Base-by-base conservation (phyloP, 1,140 invertebrate species). In the Stegodyphus dumicola region DNA sequence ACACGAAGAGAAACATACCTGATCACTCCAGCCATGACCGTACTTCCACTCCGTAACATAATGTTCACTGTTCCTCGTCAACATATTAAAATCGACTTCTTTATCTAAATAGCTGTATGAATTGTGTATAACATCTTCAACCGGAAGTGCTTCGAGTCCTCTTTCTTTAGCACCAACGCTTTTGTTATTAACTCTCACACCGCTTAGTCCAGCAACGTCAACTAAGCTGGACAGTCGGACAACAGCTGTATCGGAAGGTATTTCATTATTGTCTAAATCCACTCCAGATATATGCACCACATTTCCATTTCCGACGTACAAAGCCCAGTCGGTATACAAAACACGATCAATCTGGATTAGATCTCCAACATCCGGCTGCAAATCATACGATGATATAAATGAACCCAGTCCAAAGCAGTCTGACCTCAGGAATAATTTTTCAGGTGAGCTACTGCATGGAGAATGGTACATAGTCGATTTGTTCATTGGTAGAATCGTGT, bases 21-120 rank as follows among this genome's bases (percentile, higher is more conserved):
- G 89, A 86, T 90, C 89, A 86, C 89, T 90, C 89, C 89, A 89
- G 11, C 88, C 87, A 15, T 73, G 67, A 6, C 89, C 89, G 86
- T 89, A 90, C 74, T 88, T 88, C 88, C 89, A 90, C 65, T 89
- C 87, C 2, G 89, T 90, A 10, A 89, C 89, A 79, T 88, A 90
- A 86, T 90, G 89, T 88, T 90, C 89, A 75, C 87, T 87, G 77
- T 90, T 90, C 71, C 87, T 88, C 5, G 88, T 88, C 54, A 90
- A 78, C 53, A 89, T 86, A 87, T 90, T 89, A 86, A 88, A 89
- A 6, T 84, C 79, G 6, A 90, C 88, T n/a, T 87, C 87, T 49
- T 87, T 73, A 11, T 88, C 87, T 9, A 89, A 74, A 33, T 69
- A 53, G 9, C 65, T 70, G 53, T 87, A 69, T n/a, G 87, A 89